These are phyloP conservation scores for Bettongia penicillata DNA, from an alignment of 2,113 vertebrate genomes.

Conservation along the genomic window DNA sequence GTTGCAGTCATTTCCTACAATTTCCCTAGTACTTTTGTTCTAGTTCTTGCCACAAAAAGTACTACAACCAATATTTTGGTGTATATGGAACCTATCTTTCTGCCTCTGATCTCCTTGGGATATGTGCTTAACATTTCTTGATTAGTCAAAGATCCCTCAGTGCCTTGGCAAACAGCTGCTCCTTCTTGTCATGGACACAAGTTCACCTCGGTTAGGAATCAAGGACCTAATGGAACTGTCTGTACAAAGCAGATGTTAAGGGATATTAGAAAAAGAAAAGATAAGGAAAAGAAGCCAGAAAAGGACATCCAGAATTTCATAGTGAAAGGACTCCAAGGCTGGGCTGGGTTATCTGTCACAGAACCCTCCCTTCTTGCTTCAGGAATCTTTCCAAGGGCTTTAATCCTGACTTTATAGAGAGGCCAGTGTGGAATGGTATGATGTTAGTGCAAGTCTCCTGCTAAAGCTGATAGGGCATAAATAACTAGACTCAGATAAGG, in stretches of 20 bases:
- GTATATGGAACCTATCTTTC: background rate
- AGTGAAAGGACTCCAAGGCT: background rate
- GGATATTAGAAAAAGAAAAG: background rate
- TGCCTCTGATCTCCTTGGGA: background rate
- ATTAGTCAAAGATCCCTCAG: background rate
- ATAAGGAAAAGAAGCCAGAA: background rate
- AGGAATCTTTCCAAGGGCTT: background rate
- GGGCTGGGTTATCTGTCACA: background rate
- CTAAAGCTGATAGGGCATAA: accelerated
- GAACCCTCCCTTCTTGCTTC: background rate
- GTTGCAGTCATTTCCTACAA: background rate
- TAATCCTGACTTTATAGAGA: background rate
- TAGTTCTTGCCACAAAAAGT: background rate
- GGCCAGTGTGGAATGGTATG: background rate
- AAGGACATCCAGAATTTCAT: background rate
- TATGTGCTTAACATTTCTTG: background rate
- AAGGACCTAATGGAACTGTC: background rate
- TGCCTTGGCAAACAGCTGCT: background rate
- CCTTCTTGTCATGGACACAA: background rate
- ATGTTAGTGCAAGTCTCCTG: background rate
- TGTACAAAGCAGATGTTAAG: background rate
- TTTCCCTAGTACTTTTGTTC: background rate
- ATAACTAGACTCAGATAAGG: background rate
- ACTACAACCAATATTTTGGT: background rate
- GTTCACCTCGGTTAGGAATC: background rate